phyloP scores from a whole-genome alignment of 2,113 vertebrate species.

The Motacilla tschutschensis region DNA sequence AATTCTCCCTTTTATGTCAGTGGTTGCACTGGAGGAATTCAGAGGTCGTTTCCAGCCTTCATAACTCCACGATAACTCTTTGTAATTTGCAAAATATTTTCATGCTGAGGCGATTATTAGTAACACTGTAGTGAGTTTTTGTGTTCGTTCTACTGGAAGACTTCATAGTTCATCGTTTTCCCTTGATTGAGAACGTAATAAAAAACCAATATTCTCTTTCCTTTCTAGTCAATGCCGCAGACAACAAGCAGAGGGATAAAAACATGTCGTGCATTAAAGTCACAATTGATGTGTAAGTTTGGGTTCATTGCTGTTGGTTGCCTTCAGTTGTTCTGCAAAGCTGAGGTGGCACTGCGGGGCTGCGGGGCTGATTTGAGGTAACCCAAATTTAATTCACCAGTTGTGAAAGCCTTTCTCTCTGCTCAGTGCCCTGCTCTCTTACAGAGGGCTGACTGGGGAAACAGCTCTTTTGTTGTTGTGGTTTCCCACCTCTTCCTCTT shows the following conservation, averaged over 20 bases:
- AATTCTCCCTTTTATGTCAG: not conserved
- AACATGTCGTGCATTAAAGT: slow-evolving; percentile 93
- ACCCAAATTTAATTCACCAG: not conserved
- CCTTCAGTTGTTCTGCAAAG: not conserved
- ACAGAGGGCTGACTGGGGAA: not conserved
- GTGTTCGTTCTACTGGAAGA: not conserved
- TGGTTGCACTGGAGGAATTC: not conserved
- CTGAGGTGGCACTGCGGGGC: not conserved
- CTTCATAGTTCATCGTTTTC: not conserved
- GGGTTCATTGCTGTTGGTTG: not conserved
- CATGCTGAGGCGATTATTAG: not conserved
- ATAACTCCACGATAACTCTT: not conserved
- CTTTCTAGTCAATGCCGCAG: slow-evolving; percentile 90
- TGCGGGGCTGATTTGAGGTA: fast-evolving
- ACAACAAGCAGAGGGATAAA: slow-evolving; percentile 96
- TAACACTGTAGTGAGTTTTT: not conserved
- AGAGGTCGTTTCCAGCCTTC: not conserved
- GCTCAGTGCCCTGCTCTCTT: not conserved
- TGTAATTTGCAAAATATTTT: not conserved
- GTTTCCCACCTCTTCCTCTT: not conserved
- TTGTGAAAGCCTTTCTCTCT: not conserved
- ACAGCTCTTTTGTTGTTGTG: fast-evolving
- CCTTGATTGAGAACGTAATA: not conserved
- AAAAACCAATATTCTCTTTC: not conserved
- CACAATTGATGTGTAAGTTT: slow-evolving; percentile 91